Evolutionary conservation across 2,888 invertebrate species (phyloP).

Genomic region (Chirona hameri): DNA sequence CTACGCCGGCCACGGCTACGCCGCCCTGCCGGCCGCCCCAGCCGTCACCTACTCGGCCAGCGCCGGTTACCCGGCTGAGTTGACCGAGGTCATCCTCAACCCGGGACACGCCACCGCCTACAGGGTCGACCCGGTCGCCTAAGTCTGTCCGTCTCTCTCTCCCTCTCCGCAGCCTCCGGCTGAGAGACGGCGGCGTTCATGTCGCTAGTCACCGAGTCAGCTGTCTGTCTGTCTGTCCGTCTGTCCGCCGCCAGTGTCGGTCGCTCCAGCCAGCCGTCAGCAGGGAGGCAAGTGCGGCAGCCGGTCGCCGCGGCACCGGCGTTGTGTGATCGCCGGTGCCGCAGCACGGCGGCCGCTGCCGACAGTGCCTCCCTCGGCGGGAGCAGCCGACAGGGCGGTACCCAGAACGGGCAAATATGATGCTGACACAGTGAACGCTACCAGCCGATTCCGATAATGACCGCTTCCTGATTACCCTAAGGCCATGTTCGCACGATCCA

Average conservation of each 20-base stretch:
- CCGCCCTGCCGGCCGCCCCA: constrained; percentile 46
- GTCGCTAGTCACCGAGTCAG: not conserved
- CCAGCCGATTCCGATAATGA: no score
- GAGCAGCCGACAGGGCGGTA: not conserved
- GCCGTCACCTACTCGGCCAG: constrained; percentile 38
- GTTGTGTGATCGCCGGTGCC: constrained; percentile 23
- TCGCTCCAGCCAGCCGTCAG: not conserved
- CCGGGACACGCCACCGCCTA: constrained; percentile 27
- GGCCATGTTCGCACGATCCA: no score
- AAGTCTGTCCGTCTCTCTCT: not conserved
- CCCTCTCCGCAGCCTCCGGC: not conserved
- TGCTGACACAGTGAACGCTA: no score
- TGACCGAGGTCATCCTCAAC: constrained; percentile 26
- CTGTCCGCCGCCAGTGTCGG: not conserved
- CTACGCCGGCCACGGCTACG: constrained; percentile 40
- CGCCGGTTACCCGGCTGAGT: constrained; percentile 46
- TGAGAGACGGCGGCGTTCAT: not conserved
- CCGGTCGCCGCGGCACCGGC: not conserved
- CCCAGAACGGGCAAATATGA: not conserved
- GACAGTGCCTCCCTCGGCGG: not conserved
- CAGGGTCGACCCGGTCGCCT: constrained; percentile 8
- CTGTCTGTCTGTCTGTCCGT: not conserved
- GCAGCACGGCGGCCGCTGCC: not conserved
- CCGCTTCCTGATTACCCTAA: no score
- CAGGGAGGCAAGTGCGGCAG: not conserved